Conservation (phyloP, 2,797 vertebrate species). For the Crenichthys baileyi region DNA sequence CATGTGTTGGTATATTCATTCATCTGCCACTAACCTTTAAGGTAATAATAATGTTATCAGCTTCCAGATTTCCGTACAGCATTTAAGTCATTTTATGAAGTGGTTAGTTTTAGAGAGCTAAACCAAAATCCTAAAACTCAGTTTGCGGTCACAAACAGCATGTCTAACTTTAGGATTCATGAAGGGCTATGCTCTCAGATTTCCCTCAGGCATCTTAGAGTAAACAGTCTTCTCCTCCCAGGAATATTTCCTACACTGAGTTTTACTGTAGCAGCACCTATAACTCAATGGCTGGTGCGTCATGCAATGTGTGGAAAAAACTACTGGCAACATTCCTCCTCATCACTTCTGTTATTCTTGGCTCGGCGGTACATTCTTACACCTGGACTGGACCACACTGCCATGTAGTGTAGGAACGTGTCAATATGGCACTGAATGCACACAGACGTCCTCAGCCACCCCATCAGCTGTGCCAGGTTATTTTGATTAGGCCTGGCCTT, state of each 20-base stretch:
- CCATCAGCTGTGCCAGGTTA: neutral
- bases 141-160: conserved; percentile 11
- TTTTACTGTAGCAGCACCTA: conserved; percentile 41
- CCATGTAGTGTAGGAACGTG: conserved; percentile 45
- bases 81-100: conserved; percentile 1
- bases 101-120: neutral
- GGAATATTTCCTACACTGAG: conserved; percentile 39
- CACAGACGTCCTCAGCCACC: conserved; percentile 13
- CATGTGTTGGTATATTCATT: neutral
- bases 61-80: neutral
- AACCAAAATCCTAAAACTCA: conserved; percentile 5
- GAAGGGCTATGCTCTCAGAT: conserved; percentile 18
- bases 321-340: conserved; percentile 55
- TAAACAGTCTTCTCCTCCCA: conserved; percentile 42
- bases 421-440: conserved; percentile 40
- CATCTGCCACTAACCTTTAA: neutral
- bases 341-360: conserved; percentile 72
- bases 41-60: neutral
- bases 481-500: neutral
- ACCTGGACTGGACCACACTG: conserved; percentile 55
- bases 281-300: conserved; percentile 31
- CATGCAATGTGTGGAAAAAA: conserved; percentile 27
- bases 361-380: conserved; percentile 60
- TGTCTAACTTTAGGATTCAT: neutral
- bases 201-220: conserved; percentile 34